Base-by-base conservation (phyloP, 2,797 vertebrate genomes). In the Gambelia wislizenii region DNA sequence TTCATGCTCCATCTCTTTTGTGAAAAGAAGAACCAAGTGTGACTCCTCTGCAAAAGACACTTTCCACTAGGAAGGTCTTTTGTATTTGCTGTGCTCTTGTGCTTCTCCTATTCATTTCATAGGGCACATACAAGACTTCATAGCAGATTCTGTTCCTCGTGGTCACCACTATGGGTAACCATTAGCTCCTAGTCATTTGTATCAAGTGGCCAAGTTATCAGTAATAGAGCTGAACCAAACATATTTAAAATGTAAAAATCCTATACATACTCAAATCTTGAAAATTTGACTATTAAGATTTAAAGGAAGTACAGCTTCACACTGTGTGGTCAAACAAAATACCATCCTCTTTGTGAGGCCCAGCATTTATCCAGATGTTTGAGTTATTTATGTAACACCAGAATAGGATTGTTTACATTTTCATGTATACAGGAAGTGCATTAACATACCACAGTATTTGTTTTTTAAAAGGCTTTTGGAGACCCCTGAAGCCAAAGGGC, bases 231-330 rank as follows among this genome's bases (percentile, higher is more conserved):
- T 56, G 64, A 42, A 5, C n/a, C 54, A 84, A 69, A 54, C 14
- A 30, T 52, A 39, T 69, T 78, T 61, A 22, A 67, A 39, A 30
- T n/a, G 22, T 44, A 72, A 81, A 81, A 22, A 27, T 54, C 67
- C 47, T 39, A 22, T n/a, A 27, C 4, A 67, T 27, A 52, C 1
- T 42, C 1, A 44, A 59, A 54, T 76, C 33, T 22, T 84, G 87
- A 52, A 84, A 69, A 13, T 14, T n/a, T 84, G 70, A 70, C 39
- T 56, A 70, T 59, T 44, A 61, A 78, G 25, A 3, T 30, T 54
- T 36, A 0, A 33, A 7, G 64, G 75, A 52, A 9, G 3, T 0
- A 10, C 0, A 13, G 80, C 7, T 87, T 27, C 33, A n/a, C 5
- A 12, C n/a, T 36, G 6, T 0, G 6, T 69, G 30, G 75, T 4